Conservation (phyloP, 1,140 invertebrate genomes). For the Tetramorium parvispinum region DNA sequence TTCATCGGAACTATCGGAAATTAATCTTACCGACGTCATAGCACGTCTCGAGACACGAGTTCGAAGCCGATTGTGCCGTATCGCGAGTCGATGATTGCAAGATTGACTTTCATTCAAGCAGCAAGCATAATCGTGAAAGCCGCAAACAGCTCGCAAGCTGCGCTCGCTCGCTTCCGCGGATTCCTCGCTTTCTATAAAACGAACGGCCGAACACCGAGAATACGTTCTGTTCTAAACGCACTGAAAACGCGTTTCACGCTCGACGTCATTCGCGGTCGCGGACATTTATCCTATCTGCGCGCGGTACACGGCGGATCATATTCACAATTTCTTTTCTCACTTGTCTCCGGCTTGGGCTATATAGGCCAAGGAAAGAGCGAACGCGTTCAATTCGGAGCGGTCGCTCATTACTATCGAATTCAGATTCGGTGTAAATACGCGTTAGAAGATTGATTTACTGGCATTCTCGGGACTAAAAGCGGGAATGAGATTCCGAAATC, state of each 20-base stretch:
- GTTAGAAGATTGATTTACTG: not conserved
- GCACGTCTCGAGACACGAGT: not conserved
- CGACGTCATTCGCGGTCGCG: conserved; percentile 4
- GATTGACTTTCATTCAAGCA: conserved; percentile 52
- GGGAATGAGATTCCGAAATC: not conserved
- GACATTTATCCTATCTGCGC: conserved; percentile 29
- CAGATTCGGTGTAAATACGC: not conserved
- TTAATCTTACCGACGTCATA: not conserved
- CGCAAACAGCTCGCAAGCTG: conserved; percentile 25
- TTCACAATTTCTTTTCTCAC: conserved; percentile 38
- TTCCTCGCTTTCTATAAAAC: conserved; percentile 43
- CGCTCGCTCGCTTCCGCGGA: conserved; percentile 28
- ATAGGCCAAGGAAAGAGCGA: conserved; percentile 50
- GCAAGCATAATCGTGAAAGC: conserved; percentile 47
- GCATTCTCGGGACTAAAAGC: not conserved
- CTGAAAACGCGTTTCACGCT: conserved; percentile 33
- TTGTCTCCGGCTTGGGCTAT: conserved; percentile 11
- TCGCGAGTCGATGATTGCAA: conserved; percentile 42
- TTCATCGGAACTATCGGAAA: not conserved
- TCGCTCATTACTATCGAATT: not conserved
- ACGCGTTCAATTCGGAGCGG: not conserved
- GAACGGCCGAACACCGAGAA: not conserved
- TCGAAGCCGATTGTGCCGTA: not conserved
- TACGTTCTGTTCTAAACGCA: not conserved
- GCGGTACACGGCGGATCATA: not conserved